Percentiles rank a stretch among this genome's conserved stretches.
Evolutionary conservation across 92 coral and sea anemone species (phyloP).

Genomic region (Diadumene lineata): DNA sequence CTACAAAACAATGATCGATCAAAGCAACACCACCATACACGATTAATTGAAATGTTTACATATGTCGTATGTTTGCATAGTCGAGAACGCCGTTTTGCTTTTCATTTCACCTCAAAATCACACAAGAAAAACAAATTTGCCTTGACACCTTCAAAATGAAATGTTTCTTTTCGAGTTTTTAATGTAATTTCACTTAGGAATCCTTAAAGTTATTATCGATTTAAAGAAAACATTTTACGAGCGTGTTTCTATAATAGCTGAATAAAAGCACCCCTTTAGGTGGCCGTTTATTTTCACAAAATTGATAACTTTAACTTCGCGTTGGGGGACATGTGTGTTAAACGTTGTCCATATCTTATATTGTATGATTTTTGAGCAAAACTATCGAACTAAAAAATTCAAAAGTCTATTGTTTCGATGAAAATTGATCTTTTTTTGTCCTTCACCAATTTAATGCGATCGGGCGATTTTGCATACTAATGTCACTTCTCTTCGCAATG

Average conservation of each 20-base stretch:
- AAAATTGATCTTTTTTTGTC: not conserved
- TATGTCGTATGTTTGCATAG: slow-evolving; percentile 11
- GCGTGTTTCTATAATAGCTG: not conserved
- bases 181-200: not conserved
- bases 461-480: not conserved
- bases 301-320: not conserved
- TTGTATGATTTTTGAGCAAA: not conserved
- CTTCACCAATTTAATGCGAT: not conserved
- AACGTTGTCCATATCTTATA: not conserved
- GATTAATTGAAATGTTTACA: slow-evolving; percentile 34
- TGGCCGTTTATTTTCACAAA: not conserved
- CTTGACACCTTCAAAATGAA: not conserved
- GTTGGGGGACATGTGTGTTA: not conserved
- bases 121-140: not conserved
- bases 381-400: not conserved
- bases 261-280: not conserved
- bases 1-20: slow-evolving; percentile 26
- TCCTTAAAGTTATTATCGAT: not conserved
- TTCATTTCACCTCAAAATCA: not conserved
- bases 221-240: not conserved
- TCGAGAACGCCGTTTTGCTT: not conserved
- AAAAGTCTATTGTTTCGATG: not conserved
- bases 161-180: not conserved
- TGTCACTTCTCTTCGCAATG: not conserved
- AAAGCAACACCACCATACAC: slow-evolving; percentile 12